Base-by-base conservation (phyloP, 1,140 invertebrate genomes). In the Cydia splendana region DNA sequence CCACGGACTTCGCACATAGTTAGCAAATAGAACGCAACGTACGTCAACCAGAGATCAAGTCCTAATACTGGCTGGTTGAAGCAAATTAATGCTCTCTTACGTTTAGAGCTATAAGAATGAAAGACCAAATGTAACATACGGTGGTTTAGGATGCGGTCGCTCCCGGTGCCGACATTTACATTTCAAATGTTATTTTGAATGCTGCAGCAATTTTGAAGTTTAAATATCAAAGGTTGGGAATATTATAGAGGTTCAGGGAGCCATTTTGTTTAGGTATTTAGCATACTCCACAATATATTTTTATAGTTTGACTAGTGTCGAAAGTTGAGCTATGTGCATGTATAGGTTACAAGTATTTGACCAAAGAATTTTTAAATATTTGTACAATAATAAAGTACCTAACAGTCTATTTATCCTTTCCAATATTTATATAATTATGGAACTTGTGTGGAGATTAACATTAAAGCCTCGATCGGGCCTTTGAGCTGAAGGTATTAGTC, bases 151-250 rank as follows among this genome's bases (percentile, higher is more conserved):
- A 20, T 62, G 57, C 20, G 57, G 57, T 62, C 57, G 57, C 57
- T 62, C 57, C 57, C n/a, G 51, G 51, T 18, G 15, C 20, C 57
- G 57, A 24, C 57, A 62, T 62, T 62, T 62, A 62, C 57, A 62
- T 62, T 62, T 24, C 4, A 62, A 62, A 62, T 62, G 57, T 62
- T 62, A 24, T 62, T 20, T 62, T 62, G 18, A 62, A 62, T 62
- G 18, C 20, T 24, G 57, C 57, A 62, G 57, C 57, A 20, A 62
- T 62, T 53, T 62, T 62, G 57, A 62, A 62, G 20, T 62, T 62
- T 62, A 62, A 62, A 62, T 62, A 62, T 62, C 57, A 62, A 62
- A 62, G 57, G 57, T 62, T 62, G 57, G n/a, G 57, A 62, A 62
- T 24, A 62, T 24, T 24, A 6, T 48, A 57, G n/a, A 20, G 53